Percentiles rank a stretch among this genome's conserved stretches.
Conservation (phyloP, 2,888 invertebrate species). For the Caenorhabditis becei region DNA sequence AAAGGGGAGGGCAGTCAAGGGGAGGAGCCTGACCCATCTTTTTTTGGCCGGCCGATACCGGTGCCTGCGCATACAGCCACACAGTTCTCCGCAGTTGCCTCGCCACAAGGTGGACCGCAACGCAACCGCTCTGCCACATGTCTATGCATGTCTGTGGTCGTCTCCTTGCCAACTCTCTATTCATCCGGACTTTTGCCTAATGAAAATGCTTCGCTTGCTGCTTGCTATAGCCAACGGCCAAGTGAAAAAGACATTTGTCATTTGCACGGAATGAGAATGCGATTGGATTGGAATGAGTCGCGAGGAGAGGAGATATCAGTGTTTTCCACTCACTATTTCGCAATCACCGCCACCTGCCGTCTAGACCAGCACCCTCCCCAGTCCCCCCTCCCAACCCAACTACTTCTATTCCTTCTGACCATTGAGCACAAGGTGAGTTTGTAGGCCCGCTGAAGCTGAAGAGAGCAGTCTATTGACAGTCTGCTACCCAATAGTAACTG, state of each 20-base stretch:
- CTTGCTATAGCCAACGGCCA: too few species aligned
- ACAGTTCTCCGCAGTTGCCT: too few species aligned
- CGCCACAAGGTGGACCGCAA: too few species aligned
- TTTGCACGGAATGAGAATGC: too few species aligned
- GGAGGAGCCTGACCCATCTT: conserved; percentile 41
- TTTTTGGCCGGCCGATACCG: conserved; percentile 22
- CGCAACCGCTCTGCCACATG: too few species aligned
- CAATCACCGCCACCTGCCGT: not conserved
- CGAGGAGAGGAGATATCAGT: too few species aligned
- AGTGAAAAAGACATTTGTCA: too few species aligned
- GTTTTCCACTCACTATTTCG: not conserved
- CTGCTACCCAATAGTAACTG: conserved; percentile 31
- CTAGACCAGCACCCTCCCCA: not conserved
- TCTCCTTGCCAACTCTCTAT: too few species aligned
- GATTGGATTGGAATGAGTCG: too few species aligned
- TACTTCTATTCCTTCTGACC: not conserved
- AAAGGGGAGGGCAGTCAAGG: conserved; percentile 7
- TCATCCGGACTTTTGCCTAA: too few species aligned
- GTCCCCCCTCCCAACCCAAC: not conserved
- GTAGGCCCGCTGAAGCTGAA: conserved; percentile 33
- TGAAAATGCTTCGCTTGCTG: too few species aligned
- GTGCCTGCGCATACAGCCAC: not conserved
- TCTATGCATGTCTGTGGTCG: not conserved
- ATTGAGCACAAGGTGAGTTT: conserved; percentile 6
- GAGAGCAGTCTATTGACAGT: conserved; percentile 55